Conservation (phyloP, 1,140 invertebrate species). For the Acromyrmex heyeri region DNA sequence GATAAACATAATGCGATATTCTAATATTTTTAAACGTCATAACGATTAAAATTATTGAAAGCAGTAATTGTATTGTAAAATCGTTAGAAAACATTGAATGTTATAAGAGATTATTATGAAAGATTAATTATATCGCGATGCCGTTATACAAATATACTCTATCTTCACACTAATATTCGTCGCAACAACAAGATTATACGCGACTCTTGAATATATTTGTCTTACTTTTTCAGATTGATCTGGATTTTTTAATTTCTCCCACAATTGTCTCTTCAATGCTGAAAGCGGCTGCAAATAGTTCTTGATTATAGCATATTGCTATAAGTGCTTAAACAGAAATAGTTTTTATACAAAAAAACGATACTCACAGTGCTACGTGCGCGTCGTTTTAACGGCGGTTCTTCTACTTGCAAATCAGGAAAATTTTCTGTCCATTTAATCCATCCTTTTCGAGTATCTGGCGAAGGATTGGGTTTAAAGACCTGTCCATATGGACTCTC, state of each 20-base stretch:
- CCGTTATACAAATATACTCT: not conserved
- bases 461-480: constrained; percentile 86
- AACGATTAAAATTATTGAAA: not conserved
- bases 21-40: not conserved
- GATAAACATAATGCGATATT: not conserved
- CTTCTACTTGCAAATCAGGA: constrained; percentile 82
- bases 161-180: not conserved
- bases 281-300: constrained; percentile 85
- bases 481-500: constrained; percentile 87
- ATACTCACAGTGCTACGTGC: constrained; percentile 84
- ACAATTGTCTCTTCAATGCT: constrained; percentile 85
- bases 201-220: constrained; percentile 6
- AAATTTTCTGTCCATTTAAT: constrained; percentile 86
- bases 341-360: constrained; percentile 35
- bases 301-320: not conserved
- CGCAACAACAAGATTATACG: not conserved
- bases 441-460: constrained; percentile 86
- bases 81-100: not conserved
- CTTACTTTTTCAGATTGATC: constrained; percentile 40
- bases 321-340: not conserved
- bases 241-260: constrained; percentile 75
- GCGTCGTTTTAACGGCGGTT: constrained; percentile 82
- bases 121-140: not conserved
- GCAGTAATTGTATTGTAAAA: not conserved
- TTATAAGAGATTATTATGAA: not conserved